These are phyloP conservation scores for Morpho achilles DNA, from an alignment of 2,888 invertebrate genomes.

Conservation along the genomic window DNA sequence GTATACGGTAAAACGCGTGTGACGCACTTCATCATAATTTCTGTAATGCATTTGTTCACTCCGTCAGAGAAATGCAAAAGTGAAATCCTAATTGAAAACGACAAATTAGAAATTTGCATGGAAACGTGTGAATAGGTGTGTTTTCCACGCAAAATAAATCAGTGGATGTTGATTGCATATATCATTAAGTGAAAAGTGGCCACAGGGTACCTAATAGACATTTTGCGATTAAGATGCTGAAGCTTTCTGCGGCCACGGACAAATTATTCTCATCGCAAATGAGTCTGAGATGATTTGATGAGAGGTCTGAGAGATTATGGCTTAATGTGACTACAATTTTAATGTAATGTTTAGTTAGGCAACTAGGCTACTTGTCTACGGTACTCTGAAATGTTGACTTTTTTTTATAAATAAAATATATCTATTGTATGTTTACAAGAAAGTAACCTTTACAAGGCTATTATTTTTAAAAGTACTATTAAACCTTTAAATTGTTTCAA, in stretches of 20 bases:
- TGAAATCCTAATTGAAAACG: slow-evolving; percentile 34
- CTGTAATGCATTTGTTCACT: slow-evolving; percentile 19
- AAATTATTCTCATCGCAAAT: slow-evolving; percentile 25
- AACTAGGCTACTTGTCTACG: background rate
- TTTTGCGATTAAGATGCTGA: slow-evolving; percentile 24
- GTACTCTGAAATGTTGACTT: no score
- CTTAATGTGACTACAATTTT: slow-evolving; percentile 2
- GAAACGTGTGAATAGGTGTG: slow-evolving; percentile 32
- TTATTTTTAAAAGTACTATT: no score
- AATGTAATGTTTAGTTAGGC: background rate
- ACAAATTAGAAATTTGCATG: slow-evolving; percentile 34
- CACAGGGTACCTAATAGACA: slow-evolving; percentile 25
- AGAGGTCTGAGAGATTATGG: slow-evolving; percentile 8
- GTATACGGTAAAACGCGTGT: slow-evolving; percentile 1
- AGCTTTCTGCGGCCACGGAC: slow-evolving; percentile 23
- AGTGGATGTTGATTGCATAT: slow-evolving; percentile 29
- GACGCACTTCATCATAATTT: slow-evolving; percentile 14
- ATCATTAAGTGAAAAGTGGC: slow-evolving; percentile 31
- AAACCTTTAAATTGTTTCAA: no score
- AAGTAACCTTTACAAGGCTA: no score
- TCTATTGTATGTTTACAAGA: no score
- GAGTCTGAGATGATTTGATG: slow-evolving; percentile 13
- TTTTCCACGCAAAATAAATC: slow-evolving; percentile 31
- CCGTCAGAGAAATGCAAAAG: slow-evolving; percentile 28
- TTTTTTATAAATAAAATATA: no score